Base-by-base conservation (phyloP, 2,113 vertebrate genomes). In the Reinhardtius hippoglossoides region DNA sequence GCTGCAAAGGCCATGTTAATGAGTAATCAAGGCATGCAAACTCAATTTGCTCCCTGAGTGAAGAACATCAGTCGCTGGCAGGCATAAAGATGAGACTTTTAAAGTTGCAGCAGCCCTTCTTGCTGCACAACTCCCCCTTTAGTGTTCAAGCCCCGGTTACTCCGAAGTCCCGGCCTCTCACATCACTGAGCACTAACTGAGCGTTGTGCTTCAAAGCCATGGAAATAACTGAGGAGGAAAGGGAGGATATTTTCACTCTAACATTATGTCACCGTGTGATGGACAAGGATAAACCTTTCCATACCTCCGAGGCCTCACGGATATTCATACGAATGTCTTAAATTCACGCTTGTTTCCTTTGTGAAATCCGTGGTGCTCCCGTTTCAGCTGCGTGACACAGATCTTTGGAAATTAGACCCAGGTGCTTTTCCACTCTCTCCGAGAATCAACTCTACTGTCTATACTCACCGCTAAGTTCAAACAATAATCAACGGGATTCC, bases 1-100 rank as follows among this genome's bases (percentile, higher is more conserved):
- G 81, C 83, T 80, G 88, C 84, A 86, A 75, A 87, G 80, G 85
- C 78, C 80, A 81, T 72, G 77, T 76, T 91, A 93, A 89, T 91
- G 83, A 92, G 77, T 91, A 74, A 91, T 89, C 88, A 92, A 88
- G 84, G 88, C 91, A 86, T 88, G 88, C 77, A 90, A 87, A 91
- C 80, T 87, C 81, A 85, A 89, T 93, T 89, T 91, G 80, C 89
- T 93, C 81, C 84, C 78, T 78, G 81, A 89, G 81, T 89, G 82
- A 87, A 68, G 84, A 92, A 88, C 84, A 91, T 89, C 88, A 88
- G 79, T 80, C 9, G 78, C 91, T 83, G 84, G 80, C 83, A 84
- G 87, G 88, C 88, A 89, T 74, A 72, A 87, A 76, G 74, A 91
- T 74, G 81, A 88, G 87, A 84, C 70, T 89, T 86, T 78, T 79